A percentile compares a stretch with the other conserved stretches of the same genome.
Evolutionary conservation across 2,113 vertebrate species (phyloP).

Genomic region (Bubo blakistoni): DNA sequence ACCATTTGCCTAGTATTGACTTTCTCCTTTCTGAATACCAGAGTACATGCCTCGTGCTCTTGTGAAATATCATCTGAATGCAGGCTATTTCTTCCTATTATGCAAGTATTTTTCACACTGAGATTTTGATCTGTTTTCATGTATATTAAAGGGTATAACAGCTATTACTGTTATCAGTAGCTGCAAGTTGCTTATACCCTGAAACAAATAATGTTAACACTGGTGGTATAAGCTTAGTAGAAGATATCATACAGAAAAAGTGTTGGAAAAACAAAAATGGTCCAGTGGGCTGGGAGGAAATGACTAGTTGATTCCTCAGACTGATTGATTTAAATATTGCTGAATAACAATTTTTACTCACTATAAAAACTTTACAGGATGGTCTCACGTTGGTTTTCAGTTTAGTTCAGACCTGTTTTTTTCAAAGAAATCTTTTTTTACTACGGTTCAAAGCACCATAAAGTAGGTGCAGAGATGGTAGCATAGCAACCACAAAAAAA

Average conservation of each 20-base stretch:
- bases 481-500: slow-evolving; percentile 43
- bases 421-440: neutral
- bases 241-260: neutral
- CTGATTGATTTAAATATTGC: neutral
- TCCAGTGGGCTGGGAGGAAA: neutral
- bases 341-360: neutral
- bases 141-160: neutral
- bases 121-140: neutral
- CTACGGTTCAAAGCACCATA: neutral
- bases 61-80: neutral
- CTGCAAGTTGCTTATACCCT: neutral
- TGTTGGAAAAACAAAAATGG: neutral
- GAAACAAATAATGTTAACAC: neutral
- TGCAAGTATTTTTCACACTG: neutral
- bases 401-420: neutral
- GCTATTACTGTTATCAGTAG: neutral
- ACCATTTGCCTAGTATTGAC: neutral
- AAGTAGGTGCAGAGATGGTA: neutral
- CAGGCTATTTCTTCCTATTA: neutral
- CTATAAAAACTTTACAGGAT: neutral
- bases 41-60: neutral
- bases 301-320: neutral
- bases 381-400: neutral
- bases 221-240: neutral
- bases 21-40: neutral